Evolutionary conservation across 1,140 invertebrate genomes (phyloP).

Genomic region (Vollenhovia emeryi): DNA sequence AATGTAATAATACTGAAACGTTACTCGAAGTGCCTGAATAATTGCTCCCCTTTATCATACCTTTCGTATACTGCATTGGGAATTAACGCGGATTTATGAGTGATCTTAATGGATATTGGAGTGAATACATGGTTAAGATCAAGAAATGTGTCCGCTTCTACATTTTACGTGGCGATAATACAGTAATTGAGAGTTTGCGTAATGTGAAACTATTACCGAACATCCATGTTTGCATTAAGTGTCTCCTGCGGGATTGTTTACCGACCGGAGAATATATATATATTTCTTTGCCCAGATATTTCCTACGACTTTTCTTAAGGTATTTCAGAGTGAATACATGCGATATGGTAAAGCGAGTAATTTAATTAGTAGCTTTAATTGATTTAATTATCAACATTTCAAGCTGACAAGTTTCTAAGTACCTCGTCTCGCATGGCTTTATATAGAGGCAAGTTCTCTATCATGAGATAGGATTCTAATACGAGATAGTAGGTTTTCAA

Average conservation of each 20-base stretch:
- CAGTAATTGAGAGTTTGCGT: slow-evolving; percentile 18
- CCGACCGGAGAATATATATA: background rate
- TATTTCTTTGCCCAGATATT: background rate
- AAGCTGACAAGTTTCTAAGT: background rate
- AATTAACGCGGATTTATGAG: slow-evolving; percentile 9
- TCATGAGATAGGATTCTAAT: too few species aligned
- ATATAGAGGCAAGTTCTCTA: too few species aligned
- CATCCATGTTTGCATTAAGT: background rate
- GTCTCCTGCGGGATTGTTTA: background rate
- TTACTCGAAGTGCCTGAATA: slow-evolving; percentile 38
- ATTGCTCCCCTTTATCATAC: slow-evolving; percentile 23
- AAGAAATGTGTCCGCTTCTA: slow-evolving; percentile 13
- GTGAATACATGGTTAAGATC: slow-evolving; percentile 15
- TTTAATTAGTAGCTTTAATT: background rate
- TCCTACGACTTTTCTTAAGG: background rate
- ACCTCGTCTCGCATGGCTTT: background rate
- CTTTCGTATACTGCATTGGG: background rate
- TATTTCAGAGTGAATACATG: background rate
- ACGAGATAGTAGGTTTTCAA: too few species aligned
- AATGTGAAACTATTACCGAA: background rate
- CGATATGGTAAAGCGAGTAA: too few species aligned
- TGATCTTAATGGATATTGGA: slow-evolving; percentile 39
- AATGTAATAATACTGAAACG: slow-evolving; percentile 42
- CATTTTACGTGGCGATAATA: slow-evolving; percentile 11
- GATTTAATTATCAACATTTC: background rate